These are phyloP conservation scores for Trididemnum miniatum DNA, from an alignment of 23 tunicate species.

Conservation along the genomic window DNA sequence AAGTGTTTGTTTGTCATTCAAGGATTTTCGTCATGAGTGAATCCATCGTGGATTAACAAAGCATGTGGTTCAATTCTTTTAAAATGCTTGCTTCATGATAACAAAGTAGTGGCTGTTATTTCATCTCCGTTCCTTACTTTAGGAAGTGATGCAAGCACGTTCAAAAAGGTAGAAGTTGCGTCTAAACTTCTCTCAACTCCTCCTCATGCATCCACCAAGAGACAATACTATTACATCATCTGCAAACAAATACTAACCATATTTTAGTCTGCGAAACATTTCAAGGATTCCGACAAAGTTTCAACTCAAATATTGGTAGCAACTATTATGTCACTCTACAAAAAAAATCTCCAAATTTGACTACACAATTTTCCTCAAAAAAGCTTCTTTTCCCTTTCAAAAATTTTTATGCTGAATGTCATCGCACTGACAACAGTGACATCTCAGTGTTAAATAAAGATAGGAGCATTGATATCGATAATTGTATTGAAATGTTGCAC, in stretches of 20 bases:
- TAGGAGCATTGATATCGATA: no score
- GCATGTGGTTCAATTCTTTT: conserved; percentile 44
- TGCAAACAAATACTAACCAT: not conserved
- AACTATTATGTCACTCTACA: conserved; percentile 4
- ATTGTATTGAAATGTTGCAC: conserved; percentile 18
- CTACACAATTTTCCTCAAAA: not conserved
- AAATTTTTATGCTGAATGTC: not conserved
- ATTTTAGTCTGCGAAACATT: not conserved
- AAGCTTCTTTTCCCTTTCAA: not conserved
- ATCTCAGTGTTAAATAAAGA: no score
- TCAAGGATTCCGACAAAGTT: conserved; percentile 19
- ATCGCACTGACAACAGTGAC: not conserved
- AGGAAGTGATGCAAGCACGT: conserved; percentile 12
- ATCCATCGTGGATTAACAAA: conserved; percentile 33
- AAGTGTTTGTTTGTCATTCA: conserved; percentile 27
- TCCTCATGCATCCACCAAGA: not conserved
- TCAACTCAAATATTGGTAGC: conserved; percentile 6
- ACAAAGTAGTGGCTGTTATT: conserved; percentile 23
- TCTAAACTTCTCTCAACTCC: conserved; percentile 24
- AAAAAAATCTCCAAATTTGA: conserved; percentile 12
- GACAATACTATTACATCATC: not conserved
- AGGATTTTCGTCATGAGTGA: conserved; percentile 10
- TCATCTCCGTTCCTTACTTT: not conserved
- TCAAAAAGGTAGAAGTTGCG: conserved; percentile 30
- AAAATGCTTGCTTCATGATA: conserved; percentile 8